Percentiles rank a stretch among this genome's conserved stretches.
These are phyloP conservation scores for Deilephila porcellus DNA, from an alignment of 2,888 invertebrate species.

Conservation along the genomic window DNA sequence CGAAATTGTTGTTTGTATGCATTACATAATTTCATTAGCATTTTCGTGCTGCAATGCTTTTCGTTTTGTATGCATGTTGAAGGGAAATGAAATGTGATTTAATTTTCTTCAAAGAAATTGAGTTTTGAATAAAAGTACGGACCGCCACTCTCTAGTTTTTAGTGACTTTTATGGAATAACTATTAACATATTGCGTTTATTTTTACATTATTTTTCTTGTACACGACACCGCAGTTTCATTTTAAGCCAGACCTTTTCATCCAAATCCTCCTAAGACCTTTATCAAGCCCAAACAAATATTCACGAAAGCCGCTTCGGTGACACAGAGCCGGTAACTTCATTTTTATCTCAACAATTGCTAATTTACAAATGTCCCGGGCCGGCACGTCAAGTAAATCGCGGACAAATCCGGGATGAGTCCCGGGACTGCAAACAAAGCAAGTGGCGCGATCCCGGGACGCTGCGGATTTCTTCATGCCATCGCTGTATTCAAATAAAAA, in stretches of 20 bases:
- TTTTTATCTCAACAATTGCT: constrained; percentile 20
- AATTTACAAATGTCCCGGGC: constrained; percentile 22
- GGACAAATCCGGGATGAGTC: constrained; percentile 22
- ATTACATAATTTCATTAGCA: not conserved
- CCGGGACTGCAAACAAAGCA: constrained; percentile 22
- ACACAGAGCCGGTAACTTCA: not conserved
- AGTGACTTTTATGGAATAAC: no score
- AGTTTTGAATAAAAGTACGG: not conserved
- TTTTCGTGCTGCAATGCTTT: not conserved
- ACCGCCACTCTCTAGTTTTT: not conserved
- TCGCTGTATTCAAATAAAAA: constrained; percentile 16
- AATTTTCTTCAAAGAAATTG: not conserved
- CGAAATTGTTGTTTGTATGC: constrained; percentile 5
- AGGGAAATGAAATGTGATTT: not conserved
- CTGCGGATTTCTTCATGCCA: constrained; percentile 7
- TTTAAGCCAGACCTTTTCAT: not conserved
- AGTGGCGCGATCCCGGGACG: constrained; percentile 4
- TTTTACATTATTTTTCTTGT: no score
- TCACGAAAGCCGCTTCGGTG: not conserved
- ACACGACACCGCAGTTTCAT: no score
- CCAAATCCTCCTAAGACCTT: not conserved
- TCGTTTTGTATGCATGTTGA: constrained; percentile 6
- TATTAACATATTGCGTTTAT: no score
- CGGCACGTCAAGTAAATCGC: constrained; percentile 18
- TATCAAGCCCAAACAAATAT: not conserved